These are phyloP conservation scores for Phocoena sinus DNA, from an alignment of 2,113 vertebrate species.

Conservation along the genomic window DNA sequence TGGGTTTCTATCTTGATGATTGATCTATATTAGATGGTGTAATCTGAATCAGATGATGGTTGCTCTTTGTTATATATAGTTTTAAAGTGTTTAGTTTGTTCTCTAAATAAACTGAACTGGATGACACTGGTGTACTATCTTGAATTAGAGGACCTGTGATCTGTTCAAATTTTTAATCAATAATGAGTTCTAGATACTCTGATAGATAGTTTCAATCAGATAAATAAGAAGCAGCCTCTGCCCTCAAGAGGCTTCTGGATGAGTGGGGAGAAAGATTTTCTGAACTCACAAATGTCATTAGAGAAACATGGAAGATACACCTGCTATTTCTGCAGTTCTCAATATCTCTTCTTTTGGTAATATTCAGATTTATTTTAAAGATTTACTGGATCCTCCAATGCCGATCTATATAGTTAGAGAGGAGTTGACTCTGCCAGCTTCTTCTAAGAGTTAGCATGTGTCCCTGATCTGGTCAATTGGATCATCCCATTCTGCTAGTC, in stretches of 20 bases:
- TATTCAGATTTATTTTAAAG: background rate
- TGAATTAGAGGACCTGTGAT: background rate
- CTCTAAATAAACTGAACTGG: background rate
- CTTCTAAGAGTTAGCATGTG: background rate
- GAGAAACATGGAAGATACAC: background rate
- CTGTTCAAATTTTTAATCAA: conserved; percentile 9
- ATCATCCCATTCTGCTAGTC: background rate
- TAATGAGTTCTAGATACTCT: background rate
- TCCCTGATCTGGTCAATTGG: background rate
- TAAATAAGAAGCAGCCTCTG: background rate
- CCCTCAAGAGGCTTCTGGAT: background rate
- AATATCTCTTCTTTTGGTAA: background rate
- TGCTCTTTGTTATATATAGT: background rate
- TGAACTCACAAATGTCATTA: background rate
- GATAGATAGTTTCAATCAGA: background rate
- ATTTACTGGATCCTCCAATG: background rate
- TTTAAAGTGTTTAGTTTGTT: background rate
- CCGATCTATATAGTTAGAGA: background rate
- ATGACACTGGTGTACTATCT: background rate
- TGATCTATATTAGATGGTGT: background rate
- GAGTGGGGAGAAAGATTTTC: background rate
- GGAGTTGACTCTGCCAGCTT: background rate
- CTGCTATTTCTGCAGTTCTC: background rate
- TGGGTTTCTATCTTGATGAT: background rate
- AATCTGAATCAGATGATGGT: background rate